Conservation (phyloP, 2,888 invertebrate genomes). For the Rhimphoctona megacephalus region DNA sequence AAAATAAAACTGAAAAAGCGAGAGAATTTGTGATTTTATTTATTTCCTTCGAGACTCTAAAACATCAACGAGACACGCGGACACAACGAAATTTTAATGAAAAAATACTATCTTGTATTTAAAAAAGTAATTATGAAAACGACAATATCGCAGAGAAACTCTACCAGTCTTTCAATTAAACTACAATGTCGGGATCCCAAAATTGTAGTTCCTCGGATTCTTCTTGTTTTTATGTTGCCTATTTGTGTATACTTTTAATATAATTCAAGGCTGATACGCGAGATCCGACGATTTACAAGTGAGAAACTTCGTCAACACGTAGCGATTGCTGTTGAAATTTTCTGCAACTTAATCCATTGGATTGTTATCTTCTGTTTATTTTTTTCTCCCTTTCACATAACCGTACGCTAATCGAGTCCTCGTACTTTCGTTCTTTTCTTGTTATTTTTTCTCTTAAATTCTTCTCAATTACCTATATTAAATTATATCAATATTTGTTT, state of each 20-base stretch:
- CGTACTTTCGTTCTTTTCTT: conserved; percentile 74
- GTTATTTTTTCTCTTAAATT: conserved; percentile 73
- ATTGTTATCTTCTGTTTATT: conserved; percentile 30
- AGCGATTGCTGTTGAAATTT: conserved; percentile 22
- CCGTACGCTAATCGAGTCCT: conserved; percentile 60
- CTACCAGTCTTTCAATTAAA: conserved; percentile 62
- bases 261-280: conserved; percentile 13
- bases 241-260: conserved; percentile 14
- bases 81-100: conserved; percentile 68
- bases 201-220: neutral
- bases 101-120: conserved; percentile 50
- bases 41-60: conserved; percentile 34
- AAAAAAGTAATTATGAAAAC: conserved; percentile 29
- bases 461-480: conserved; percentile 80
- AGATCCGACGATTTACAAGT: conserved; percentile 35
- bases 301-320: conserved; percentile 26
- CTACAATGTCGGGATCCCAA: conserved; percentile 14
- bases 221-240: neutral
- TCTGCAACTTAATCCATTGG: conserved; percentile 40
- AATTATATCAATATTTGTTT: conserved; percentile 83
- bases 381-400: conserved; percentile 21
- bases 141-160: conserved; percentile 34
- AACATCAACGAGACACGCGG: conserved; percentile 69
- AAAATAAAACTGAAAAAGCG: conserved; percentile 47
- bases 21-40: conserved; percentile 26